Conservation (phyloP, 2,888 invertebrate species). For the Tenodera sinensis region DNA sequence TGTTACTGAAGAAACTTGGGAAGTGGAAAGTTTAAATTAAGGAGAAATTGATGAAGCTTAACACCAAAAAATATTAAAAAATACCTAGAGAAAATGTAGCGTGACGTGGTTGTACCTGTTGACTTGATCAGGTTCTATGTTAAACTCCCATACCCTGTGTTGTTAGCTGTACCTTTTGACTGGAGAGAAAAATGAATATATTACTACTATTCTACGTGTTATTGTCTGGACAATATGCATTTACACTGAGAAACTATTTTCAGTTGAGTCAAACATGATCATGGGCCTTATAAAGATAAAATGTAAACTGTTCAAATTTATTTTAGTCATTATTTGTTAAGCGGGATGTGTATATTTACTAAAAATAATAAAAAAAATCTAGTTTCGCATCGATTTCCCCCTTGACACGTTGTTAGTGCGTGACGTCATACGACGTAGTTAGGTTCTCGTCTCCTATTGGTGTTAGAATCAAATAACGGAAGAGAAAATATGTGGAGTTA, state of each 20-base stretch:
- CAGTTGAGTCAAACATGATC: slow-evolving; percentile 50
- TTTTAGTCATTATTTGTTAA: slow-evolving; percentile 30
- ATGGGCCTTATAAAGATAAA: slow-evolving; percentile 47
- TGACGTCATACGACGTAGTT: neutral
- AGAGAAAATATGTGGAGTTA: neutral
- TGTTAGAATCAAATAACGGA: neutral
- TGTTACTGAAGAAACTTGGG: slow-evolving; percentile 1
- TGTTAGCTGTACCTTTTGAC: slow-evolving; percentile 2
- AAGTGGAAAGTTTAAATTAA: neutral
- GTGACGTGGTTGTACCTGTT: neutral
- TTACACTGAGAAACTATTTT: slow-evolving; percentile 47
- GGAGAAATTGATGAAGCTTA: neutral
- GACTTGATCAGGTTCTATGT: neutral
- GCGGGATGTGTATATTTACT: slow-evolving; percentile 23
- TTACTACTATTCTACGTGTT: neutral
- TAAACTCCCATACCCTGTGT: neutral
- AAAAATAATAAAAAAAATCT: neutral
- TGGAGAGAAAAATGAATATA: neutral
- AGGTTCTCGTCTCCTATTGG: slow-evolving; percentile 1
- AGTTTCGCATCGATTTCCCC: slow-evolving; percentile 24
- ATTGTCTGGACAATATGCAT: slow-evolving; percentile 48
- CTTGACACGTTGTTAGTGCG: neutral
- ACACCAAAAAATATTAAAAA: neutral
- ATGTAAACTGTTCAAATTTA: slow-evolving; percentile 30
- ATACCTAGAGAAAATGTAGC: slow-evolving; percentile 6